Base-by-base conservation (phyloP, 1,140 invertebrate genomes). In the Samia ricini region DNA sequence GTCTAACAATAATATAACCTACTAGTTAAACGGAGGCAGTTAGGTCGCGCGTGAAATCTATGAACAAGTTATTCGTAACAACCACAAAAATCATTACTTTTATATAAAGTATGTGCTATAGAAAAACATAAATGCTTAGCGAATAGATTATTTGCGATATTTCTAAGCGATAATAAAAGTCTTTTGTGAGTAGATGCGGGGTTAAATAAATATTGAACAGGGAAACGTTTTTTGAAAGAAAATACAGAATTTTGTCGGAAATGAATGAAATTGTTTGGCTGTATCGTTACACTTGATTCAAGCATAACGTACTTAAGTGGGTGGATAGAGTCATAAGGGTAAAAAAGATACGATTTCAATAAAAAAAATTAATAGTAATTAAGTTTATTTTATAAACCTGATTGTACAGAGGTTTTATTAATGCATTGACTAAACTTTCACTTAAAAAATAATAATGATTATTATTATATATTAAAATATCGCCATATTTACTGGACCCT, bases 1-100 rank as follows among this genome's bases (percentile, higher is more conserved):
- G 54, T 57, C 60, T 51, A 62, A 68, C 69, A 68, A 69, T 71
- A 50, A 67, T 54, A 60, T 65, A 54, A 64, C n/a, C n/a, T 69
- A 61, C 64, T 55, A 62, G 65, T 66, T 63, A 72, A 70, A 69
- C 56, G 56, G 63, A 24, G 58, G 36, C 57, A 66, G 63, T 42
- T 65, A 51, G 63, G 66, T 64, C 56, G 55, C 54, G 64, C 64
- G 63, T 63, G 61, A 66, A 68, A 66, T 68, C 50, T 8, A 29
- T 50, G 65, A 62, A 56, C 58, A 63, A 56, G 52, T 61, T 64
- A 61, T 59, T 20, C 56, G 56, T 57, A 57, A 42, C 33, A 42
- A 26, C 26, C 26, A 26, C 26, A 26, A 26, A 4, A 26, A 26
- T 26, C 33, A 42, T 57, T 20, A 57, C 12, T 56, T 42, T 42